Evolutionary conservation across 2,113 vertebrate genomes (phyloP), one percentile per base, ranked within the genome.

Genomic region (Solea senegalensis): DNA sequence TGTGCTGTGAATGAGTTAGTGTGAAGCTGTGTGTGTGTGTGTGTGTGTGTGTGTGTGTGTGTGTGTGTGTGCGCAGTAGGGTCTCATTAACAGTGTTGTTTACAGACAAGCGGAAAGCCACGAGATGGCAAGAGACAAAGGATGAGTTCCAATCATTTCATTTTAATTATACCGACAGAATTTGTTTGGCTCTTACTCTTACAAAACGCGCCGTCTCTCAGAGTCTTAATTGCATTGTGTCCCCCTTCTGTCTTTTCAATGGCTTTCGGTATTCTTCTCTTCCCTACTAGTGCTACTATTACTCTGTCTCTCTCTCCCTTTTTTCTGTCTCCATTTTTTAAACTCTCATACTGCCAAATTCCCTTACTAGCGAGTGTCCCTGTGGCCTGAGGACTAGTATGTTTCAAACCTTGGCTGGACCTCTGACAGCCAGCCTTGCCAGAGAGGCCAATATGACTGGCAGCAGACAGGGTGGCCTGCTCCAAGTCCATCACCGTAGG

Each of bases 81-180:
- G 83, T 84, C 84, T 85, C 78, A 88, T 88, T 83, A 89, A 66
- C 71, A 41, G 68, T 64, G 77, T 77, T 86, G 86, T 88, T 89
- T 80, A 83, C 83, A 71, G 51, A 68, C 50, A 44, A 45, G 75
- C 60, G 58, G 27, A 70, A 60, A 76, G 44, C 51, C 69, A 64
- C 44, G 69, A 72, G 73, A 62, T 75, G 56, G 82, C 76, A 45
- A 65, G 45, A 82, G 54, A 58, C 55, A 65, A 44, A 76, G 26
- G 50, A 74, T 68, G 66, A 85, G 48, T 82, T 83, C 57, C 65
- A 86, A 64, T 81, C 55, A 76, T 79, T 85, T 72, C 9, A 48
- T 69, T 83, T 81, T 72, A 74, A 75, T 84, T 75, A 67, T 48
- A 52, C 67, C 55, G 58, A 76, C 71, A 70, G 52, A 1, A 49